phyloP scores from a whole-genome alignment of 2,113 vertebrate species.

The Lutjanus erythropterus region DNA sequence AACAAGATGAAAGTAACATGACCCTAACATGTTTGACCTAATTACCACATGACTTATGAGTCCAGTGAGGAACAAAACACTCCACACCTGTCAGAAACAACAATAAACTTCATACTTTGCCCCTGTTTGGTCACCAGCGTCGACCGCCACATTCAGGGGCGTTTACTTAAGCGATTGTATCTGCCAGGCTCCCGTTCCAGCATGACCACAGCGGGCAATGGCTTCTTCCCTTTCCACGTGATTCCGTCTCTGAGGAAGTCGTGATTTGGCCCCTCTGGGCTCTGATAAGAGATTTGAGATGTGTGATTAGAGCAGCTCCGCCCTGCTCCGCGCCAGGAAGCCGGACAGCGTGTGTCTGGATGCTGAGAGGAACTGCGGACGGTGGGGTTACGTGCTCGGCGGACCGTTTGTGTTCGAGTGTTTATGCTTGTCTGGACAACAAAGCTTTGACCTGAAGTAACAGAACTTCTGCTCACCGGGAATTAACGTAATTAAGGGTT shows the following conservation, averaged over 20 bases:
- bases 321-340: slow-evolving; percentile 64
- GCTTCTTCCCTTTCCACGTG: slow-evolving; percentile 74
- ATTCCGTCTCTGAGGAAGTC: slow-evolving; percentile 76
- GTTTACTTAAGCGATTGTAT: slow-evolving; percentile 55
- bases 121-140: background rate
- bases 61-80: slow-evolving; percentile 11
- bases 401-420: slow-evolving; percentile 45
- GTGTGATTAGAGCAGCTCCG: slow-evolving; percentile 66
- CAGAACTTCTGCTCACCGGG: background rate
- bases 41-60: slow-evolving; percentile 18
- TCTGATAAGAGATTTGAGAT: slow-evolving; percentile 68
- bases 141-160: background rate
- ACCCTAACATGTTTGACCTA: background rate
- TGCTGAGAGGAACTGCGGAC: slow-evolving; percentile 29
- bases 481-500: background rate
- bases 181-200: slow-evolving; percentile 41
- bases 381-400: slow-evolving; percentile 65
- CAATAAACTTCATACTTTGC: background rate
- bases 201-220: slow-evolving; percentile 35
- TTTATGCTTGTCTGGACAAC: slow-evolving; percentile 23
- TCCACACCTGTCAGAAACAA: slow-evolving; percentile 44
- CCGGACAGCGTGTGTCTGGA: slow-evolving; percentile 35
- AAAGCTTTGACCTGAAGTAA: slow-evolving; percentile 16
- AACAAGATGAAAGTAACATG: background rate
- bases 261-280: slow-evolving; percentile 67